These are phyloP conservation scores for Pentalonia nigronervosa DNA, from an alignment of 1,140 invertebrate genomes.

Conservation along the genomic window DNA sequence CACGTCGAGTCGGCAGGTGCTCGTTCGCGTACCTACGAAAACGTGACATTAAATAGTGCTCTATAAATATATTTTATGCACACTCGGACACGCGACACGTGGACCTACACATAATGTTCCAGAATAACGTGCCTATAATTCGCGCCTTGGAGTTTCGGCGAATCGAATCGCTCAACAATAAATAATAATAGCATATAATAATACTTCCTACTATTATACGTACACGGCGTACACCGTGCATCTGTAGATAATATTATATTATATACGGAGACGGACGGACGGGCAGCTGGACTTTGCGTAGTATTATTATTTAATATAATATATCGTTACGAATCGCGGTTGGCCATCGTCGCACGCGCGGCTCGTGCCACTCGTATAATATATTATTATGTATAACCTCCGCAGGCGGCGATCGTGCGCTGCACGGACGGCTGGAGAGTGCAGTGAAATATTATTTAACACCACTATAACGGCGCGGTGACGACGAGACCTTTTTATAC, in stretches of 20 bases:
- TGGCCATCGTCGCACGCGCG: not conserved
- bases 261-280: not conserved
- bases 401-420: slow-evolving; percentile 3
- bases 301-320: too few relatives aligned
- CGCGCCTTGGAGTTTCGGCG: not conserved
- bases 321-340: not conserved
- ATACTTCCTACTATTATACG: not conserved
- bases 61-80: slow-evolving; percentile 1
- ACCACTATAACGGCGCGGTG: not conserved
- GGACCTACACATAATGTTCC: not conserved
- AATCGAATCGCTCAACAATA: not conserved
- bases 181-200: not conserved
- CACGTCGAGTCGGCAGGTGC: not conserved
- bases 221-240: not conserved
- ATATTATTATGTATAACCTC: not conserved
- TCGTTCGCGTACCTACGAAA: not conserved
- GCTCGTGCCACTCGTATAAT: not conserved
- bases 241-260: not conserved
- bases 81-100: not conserved
- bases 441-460: not conserved
- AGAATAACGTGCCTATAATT: not conserved
- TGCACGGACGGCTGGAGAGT: not conserved
- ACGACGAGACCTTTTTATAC: not conserved
- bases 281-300: not conserved
- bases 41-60: not conserved